Conservation (phyloP, 2,797 vertebrate genomes). For the Sorex maritimensis region DNA sequence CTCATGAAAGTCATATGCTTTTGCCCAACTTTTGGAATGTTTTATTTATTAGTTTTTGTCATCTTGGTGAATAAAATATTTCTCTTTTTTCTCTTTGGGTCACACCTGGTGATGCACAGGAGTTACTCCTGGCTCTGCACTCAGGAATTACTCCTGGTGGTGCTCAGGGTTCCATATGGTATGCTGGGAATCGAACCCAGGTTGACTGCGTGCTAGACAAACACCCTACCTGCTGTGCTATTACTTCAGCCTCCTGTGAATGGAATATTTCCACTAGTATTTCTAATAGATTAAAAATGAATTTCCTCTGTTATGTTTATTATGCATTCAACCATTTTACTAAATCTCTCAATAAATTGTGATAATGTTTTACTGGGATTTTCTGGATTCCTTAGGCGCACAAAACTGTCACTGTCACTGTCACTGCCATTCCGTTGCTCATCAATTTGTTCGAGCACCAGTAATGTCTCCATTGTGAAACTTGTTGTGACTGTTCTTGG, state of each 20-base stretch:
- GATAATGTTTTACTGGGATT: not conserved
- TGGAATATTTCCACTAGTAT: slow-evolving; percentile 4
- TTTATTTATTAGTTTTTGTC: not conserved
- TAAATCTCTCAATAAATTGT: not conserved
- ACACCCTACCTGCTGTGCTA: too few relatives aligned
- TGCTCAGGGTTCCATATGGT: too few relatives aligned
- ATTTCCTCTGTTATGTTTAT: not conserved
- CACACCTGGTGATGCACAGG: too few relatives aligned
- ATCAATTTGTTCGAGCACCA: too few relatives aligned
- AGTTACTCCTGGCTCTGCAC: too few relatives aligned
- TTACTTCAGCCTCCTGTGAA: not conserved
- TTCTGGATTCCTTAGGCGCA: not conserved
- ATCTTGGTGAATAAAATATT: not conserved
- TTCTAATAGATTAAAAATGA: not conserved
- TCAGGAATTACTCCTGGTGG: too few relatives aligned
- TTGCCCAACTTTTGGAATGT: not conserved
- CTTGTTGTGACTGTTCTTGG: too few relatives aligned
- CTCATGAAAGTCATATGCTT: not conserved
- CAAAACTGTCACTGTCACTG: too few relatives aligned
- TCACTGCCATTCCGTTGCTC: too few relatives aligned
- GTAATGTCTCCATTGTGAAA: too few relatives aligned
- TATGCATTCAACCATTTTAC: not conserved
- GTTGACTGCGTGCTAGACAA: too few relatives aligned
- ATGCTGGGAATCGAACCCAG: too few relatives aligned
- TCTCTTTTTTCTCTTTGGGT: not conserved